Base-by-base conservation (phyloP, 2,113 vertebrate genomes). In the Halcyon senegalensis region DNA sequence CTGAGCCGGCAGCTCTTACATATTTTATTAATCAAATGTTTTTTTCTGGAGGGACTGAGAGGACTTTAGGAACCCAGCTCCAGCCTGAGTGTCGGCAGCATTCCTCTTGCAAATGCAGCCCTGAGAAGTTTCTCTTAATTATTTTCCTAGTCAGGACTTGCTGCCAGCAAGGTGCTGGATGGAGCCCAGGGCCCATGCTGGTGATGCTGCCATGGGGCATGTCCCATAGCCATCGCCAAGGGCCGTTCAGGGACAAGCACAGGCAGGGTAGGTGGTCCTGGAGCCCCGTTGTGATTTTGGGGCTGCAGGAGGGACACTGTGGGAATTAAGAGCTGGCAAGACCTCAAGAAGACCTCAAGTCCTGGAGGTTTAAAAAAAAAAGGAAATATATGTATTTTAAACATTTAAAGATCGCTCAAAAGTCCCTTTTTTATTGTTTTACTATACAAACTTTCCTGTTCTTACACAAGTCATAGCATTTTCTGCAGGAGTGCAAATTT, bases 1-100 rank as follows among this genome's bases (percentile, higher is more conserved):
- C 33, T 8, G 33, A 19, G 24, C n/a, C 27, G 11, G 7, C 0
- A 1, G 39, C 80, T 20, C 8, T 0, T 5, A 9, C 0, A 5
- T 31, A 5, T 27, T 70, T 39, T 11, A 9, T 30, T 9, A 10
- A 7, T 10, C 7, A 37, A 28, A 7, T 6, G 4, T 16, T 44
- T 78, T 39, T 35, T 9, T 18, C 50, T 14, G 33, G 11, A 27
- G 35, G 55, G 17, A 4, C 66, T 30, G 53, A 62, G 84, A 11
- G 23, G 35, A 16, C 46, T 39, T 25, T 7, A 0, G 2, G 35
- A 56, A 30, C 39, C 14, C 72, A 31, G 41, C 39, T 21, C 20
- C 43, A 8, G 50, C 24, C 37, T 5, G 53, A 21, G 8, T 0
- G 2, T 50, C 5, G 3, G 58, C 7, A 3, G 27, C 21, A 1